Evolutionary conservation across 2,888 invertebrate species (phyloP), one percentile per base, ranked within the genome.

Genomic region (Synanthedon tipuliformis): DNA sequence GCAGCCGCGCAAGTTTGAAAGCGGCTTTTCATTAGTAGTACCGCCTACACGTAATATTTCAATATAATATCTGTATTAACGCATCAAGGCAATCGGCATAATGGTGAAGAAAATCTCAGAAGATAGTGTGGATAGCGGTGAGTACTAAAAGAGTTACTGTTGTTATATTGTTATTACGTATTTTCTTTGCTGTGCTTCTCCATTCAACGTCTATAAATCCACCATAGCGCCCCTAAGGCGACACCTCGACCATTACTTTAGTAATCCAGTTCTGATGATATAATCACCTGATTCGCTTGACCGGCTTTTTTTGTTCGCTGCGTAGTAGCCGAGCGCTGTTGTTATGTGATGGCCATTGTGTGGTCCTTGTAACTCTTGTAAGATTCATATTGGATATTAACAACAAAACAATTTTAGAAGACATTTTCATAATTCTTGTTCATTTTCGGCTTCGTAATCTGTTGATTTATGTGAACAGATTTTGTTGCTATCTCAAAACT

Each of bases 81-180:
- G 73, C 71, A 80, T 77, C 79, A 78, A 23, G 70, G 72, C 74
- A 78, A 77, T 60, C 64, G 71, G 76, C 75, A 86, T 67, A 73
- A 88, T 88, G 88, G 88, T 88, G 75, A 88, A 88, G 80, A 88
- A 88, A 81, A 86, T 88, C 73, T 87, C 86, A 66, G 88, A 88
- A 81, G 88, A 88, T 73, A 86, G 88, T 77, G 86, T 86, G 77
- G 88, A 88, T 73, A 87, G 87, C 71, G 88, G 88, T 88, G 68
- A 87, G 88, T 81, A 16, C 63, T 62, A 8, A 34, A 34, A 34
- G 10, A 7, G 8, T 34, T n/a, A n/a, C n/a, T n/a, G n/a, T n/a
- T 27, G 27, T 27, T 34, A 5, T 64, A 50, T 57, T 53, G 57
- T 49, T 53, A 55, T 51, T 55, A 23, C 18, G 16, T 53, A 57